A percentile compares a stretch with the other conserved stretches of the same genome.
phyloP scores from a whole-genome alignment of 2,797 vertebrate genomes.

The Pristis pectinata region DNA sequence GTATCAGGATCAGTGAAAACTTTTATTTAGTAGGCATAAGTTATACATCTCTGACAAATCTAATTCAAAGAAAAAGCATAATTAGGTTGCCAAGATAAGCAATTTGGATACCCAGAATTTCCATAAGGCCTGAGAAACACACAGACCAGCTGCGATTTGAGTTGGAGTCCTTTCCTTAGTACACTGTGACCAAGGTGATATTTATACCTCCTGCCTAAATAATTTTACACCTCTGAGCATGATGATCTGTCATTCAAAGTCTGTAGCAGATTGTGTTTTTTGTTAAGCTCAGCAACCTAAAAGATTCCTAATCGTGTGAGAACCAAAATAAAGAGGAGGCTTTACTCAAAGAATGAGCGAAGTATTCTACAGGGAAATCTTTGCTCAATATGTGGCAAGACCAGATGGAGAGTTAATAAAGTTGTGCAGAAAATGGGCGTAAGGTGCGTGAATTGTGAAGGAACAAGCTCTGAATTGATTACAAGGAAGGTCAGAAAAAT shows the following conservation, averaged over 20 bases:
- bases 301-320: background rate
- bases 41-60: background rate
- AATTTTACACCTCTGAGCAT: background rate
- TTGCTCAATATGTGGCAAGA: background rate
- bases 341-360: background rate
- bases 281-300: background rate
- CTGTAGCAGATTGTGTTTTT: background rate
- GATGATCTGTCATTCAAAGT: background rate
- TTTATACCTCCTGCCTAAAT: background rate
- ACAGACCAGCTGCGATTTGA: background rate
- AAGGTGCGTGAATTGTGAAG: background rate
- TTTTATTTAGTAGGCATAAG: background rate
- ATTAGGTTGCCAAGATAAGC: background rate
- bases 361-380: background rate
- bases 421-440: background rate
- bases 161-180: background rate
- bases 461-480: background rate
- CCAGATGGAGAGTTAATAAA: background rate
- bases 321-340: background rate
- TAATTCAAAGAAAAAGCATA: background rate
- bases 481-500: background rate
- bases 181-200: background rate
- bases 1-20: constrained; percentile 1
- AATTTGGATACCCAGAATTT: background rate
- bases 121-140: background rate